Base-by-base conservation (phyloP, 2,888 invertebrate species). In the Eurytoma adleriae region DNA sequence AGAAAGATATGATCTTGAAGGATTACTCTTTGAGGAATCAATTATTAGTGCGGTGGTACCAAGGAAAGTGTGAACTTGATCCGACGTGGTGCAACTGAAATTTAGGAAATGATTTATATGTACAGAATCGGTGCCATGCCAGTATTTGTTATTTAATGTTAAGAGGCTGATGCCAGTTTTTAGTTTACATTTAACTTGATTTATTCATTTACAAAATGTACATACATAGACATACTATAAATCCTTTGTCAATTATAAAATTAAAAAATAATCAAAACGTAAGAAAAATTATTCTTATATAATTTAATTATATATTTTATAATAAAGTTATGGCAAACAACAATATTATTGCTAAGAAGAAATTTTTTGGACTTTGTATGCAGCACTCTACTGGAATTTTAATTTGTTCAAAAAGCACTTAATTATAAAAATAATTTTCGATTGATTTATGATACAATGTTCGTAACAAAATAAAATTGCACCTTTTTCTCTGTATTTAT, bases 41-140 rank as follows among this genome's bases (percentile, higher is more conserved):
- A 88, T 91, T 96, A 82, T 94, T 97, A 89, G 92, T 94, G 70
- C 91, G 94, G 81, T 99, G 98, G 98, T 97, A 96, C 90, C 93
- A 95, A 90, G 97, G 96, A 69, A 98, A 98, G 92, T 99, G 98
- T 89, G 92, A 94, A 83, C 91, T 93, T 81, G 97, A 98, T 87
- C 84, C 90, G 3, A 93, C 94, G 50, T 98, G 97, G 96, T 98
- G 98, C 88, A 83, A 83, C 71, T 88, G 79, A 74, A 74, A 62
- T 48, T 24, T 7, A 56, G 56, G 13, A 59, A 27, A 18, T 48
- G 0, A 24, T 74, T 74, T 27, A 14, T 18, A 61, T 18, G 12
- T 69, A 30, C 20, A 18, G 20, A 62, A 57, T 64, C 14, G n/a
- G 67, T 80, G 71, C 76, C 75, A 80, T 75, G 69, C 50, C 56